A percentile compares a stretch with the other conserved stretches of the same genome.
Conservation (phyloP, 2,888 invertebrate genomes). For the Heliconius ismenius region DNA sequence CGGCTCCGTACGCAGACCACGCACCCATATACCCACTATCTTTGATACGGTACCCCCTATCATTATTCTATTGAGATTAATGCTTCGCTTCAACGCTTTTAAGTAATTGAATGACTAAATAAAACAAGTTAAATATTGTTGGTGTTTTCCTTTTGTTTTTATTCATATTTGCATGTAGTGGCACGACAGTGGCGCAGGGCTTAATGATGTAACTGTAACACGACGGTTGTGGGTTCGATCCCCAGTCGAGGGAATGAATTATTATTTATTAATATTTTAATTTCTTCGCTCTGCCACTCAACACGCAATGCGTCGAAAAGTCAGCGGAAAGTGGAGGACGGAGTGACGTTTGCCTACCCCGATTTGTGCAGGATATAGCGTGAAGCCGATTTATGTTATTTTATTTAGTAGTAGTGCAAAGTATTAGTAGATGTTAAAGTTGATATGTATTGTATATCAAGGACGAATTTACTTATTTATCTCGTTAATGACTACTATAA, state of each 20-base stretch:
- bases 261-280: no score
- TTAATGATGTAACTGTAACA: no score
- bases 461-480: background rate
- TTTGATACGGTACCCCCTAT: conserved; percentile 66
- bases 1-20: conserved; percentile 68
- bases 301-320: no score
- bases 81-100: conserved; percentile 42
- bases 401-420: background rate
- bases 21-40: conserved; percentile 68
- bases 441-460: background rate
- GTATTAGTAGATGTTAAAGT: background rate
- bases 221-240: no score
- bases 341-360: no score
- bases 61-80: conserved; percentile 58
- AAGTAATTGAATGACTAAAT: conserved; percentile 24
- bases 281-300: no score
- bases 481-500: background rate
- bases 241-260: no score
- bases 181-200: no score
- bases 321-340: no score
- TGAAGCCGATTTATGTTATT: background rate
- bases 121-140: conserved; percentile 3
- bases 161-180: background rate
- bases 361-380: no score
- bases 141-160: background rate